These are phyloP conservation scores for Siniperca scherzeri DNA, from an alignment of 2,797 vertebrate genomes.

Conservation along the genomic window DNA sequence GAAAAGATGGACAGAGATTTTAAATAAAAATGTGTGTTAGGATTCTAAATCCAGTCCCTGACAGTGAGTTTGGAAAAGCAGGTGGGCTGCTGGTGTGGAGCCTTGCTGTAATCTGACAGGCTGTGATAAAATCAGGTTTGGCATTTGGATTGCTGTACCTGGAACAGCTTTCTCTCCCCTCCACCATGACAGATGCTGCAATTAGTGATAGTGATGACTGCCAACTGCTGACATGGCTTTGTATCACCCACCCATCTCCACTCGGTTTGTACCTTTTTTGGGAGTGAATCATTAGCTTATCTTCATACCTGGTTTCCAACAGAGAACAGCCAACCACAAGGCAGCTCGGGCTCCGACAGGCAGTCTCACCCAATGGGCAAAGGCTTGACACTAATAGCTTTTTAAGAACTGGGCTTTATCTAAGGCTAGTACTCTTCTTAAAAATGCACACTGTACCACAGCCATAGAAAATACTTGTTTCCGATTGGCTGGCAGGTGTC, in stretches of 20 bases:
- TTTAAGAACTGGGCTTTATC: slow-evolving; percentile 13
- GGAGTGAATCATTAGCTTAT: slow-evolving; percentile 59
- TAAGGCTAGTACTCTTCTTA: background rate
- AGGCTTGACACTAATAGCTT: slow-evolving; percentile 24
- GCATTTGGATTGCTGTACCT: slow-evolving; percentile 68
- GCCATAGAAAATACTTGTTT: slow-evolving; percentile 19
- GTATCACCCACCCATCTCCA: slow-evolving; percentile 45
- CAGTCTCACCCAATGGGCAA: slow-evolving; percentile 19
- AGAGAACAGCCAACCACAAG: slow-evolving; percentile 37
- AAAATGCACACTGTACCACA: slow-evolving; percentile 2
- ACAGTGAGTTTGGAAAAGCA: slow-evolving; percentile 27
- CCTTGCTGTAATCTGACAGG: slow-evolving; percentile 61
- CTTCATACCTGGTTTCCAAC: slow-evolving; percentile 39
- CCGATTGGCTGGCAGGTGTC: background rate
- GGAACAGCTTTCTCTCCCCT: slow-evolving; percentile 56
- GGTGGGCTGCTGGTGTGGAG: slow-evolving; percentile 41
- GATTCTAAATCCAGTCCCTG: slow-evolving; percentile 40
- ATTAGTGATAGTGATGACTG: slow-evolving; percentile 69
- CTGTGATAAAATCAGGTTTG: slow-evolving; percentile 71
- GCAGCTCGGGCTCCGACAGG: slow-evolving; percentile 15
- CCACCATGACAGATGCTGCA: slow-evolving; percentile 71
- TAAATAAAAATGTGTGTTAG: slow-evolving; percentile 11
- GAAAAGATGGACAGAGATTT: slow-evolving; percentile 25
- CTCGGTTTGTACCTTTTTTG: slow-evolving; percentile 35
- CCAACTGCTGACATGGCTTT: slow-evolving; percentile 72